Evolutionary conservation across 2,888 invertebrate genomes (phyloP).

Genomic region (Chloroclysta siterata): DNA sequence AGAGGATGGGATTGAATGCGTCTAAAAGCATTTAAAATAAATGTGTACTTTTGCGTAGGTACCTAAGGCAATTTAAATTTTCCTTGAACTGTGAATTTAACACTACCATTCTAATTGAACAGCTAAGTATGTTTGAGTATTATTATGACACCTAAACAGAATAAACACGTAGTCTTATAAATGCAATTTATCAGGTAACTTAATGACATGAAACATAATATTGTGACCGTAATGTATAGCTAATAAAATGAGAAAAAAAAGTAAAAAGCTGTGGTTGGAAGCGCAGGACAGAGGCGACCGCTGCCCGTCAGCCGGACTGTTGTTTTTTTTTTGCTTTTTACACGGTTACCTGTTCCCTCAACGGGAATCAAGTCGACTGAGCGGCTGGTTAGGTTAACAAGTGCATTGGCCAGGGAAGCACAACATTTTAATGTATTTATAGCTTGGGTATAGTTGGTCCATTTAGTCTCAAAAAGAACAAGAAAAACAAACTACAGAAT

Average conservation of each 20-base stretch:
- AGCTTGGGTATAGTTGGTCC: neutral
- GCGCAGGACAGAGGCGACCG: constrained; percentile 58
- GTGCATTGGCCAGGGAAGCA: constrained; percentile 70
- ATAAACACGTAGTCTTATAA: constrained; percentile 4
- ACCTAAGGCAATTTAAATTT: constrained; percentile 1
- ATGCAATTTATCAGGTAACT: constrained; percentile 30
- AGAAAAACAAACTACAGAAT: neutral
- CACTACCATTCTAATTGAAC: constrained; percentile 21
- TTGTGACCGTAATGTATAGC: constrained; percentile 37
- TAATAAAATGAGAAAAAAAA: constrained; percentile 46
- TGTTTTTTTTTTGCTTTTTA: constrained; percentile 71
- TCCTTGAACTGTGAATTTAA: constrained; percentile 18
- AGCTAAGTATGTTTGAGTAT: constrained; percentile 2
- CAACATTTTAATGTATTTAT: constrained; percentile 53
- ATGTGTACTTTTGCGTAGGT: neutral
- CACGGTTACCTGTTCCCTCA: constrained; percentile 79
- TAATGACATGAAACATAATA: constrained; percentile 38
- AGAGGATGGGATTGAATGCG: too few species aligned
- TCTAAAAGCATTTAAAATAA: neutral
- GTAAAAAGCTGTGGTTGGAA: constrained; percentile 29
- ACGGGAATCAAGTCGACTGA: constrained; percentile 68
- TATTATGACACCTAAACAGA: constrained; percentile 1
- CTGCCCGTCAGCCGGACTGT: constrained; percentile 63
- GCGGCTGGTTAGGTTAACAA: constrained; percentile 78
- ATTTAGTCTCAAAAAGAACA: neutral